Percentiles rank a stretch among this genome's conserved stretches.
phyloP scores from a whole-genome alignment of 2,797 vertebrate genomes.

The Cheirogaleus major region DNA sequence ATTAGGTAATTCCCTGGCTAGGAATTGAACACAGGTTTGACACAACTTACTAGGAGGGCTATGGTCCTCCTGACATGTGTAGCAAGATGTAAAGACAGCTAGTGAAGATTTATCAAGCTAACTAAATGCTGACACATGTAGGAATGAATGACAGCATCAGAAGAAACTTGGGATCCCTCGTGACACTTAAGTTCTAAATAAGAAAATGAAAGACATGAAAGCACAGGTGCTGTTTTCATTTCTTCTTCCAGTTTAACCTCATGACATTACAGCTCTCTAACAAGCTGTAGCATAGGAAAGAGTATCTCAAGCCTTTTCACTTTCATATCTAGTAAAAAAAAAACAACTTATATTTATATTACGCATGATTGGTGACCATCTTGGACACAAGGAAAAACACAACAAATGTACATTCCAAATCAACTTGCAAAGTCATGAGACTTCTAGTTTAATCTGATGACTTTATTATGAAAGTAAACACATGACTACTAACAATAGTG shows the following conservation, averaged over 20 bases:
- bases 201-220: slow-evolving; percentile 23
- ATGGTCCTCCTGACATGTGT: not conserved
- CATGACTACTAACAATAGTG: not conserved
- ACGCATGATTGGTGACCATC: not conserved
- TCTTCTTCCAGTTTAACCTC: slow-evolving; percentile 6
- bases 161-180: not conserved
- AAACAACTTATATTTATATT: slow-evolving; percentile 1
- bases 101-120: not conserved
- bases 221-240: slow-evolving; percentile 11
- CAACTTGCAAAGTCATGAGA: not conserved
- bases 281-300: not conserved
- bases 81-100: not conserved
- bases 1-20: not conserved
- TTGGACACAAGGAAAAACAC: not conserved
- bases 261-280: not conserved
- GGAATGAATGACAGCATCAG: not conserved
- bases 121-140: not conserved
- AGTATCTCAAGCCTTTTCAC: not conserved
- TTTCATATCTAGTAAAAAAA: slow-evolving; percentile 40
- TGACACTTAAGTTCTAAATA: not conserved
- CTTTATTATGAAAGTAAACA: not conserved
- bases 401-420: not conserved
- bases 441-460: not conserved
- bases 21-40: not conserved
- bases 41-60: not conserved